Percentiles rank a stretch among this genome's conserved stretches.
Evolutionary conservation across 2,797 vertebrate genomes (phyloP).

Genomic region (Pseudochaenichthys georgianus): DNA sequence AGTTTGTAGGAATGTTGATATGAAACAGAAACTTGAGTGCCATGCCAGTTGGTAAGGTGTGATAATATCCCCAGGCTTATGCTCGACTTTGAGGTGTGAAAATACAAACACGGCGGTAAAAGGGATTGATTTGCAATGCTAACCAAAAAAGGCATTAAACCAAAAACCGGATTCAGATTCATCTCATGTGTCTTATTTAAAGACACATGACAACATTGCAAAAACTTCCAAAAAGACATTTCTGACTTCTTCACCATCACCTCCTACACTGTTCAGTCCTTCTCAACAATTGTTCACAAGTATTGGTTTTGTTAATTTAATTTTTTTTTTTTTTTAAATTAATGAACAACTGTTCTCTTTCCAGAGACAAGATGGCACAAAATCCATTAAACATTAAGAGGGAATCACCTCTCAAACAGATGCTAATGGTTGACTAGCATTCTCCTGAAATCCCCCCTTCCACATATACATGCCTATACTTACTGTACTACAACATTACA

Average conservation of each 20-base stretch:
- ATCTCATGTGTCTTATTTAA: neutral
- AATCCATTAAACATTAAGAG: too few relatives aligned
- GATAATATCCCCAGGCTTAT: neutral
- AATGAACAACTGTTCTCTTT: too few relatives aligned
- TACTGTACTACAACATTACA: neutral
- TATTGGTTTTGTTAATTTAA: too few relatives aligned
- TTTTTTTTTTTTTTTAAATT: too few relatives aligned
- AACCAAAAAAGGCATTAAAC: neutral
- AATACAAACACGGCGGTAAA: neutral
- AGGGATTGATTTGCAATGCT: neutral
- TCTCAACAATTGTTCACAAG: neutral
- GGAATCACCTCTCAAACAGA: neutral
- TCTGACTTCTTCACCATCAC: neutral
- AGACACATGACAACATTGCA: neutral
- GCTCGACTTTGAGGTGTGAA: slow-evolving; percentile 20
- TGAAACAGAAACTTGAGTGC: slow-evolving; percentile 9
- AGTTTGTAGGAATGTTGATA: slow-evolving; percentile 1
- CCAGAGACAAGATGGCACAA: too few relatives aligned
- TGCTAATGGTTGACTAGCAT: neutral
- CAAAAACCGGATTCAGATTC: neutral
- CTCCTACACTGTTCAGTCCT: neutral
- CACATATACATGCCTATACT: neutral
- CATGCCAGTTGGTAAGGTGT: neutral
- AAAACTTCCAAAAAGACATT: neutral
- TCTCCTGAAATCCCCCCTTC: neutral